Evolutionary conservation across 2,113 vertebrate species (phyloP).

Genomic region (Indri indri): DNA sequence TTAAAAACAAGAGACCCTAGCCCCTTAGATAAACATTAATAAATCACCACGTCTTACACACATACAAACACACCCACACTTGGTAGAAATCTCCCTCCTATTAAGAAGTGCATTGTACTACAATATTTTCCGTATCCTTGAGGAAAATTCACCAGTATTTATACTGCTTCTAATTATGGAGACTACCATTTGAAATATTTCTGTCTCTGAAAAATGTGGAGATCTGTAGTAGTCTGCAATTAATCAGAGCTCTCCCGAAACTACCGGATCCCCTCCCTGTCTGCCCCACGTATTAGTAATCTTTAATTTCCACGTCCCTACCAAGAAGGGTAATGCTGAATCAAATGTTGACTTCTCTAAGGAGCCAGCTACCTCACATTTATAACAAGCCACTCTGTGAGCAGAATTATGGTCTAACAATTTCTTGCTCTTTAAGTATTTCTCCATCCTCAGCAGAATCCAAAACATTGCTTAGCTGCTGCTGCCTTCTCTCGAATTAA

Average conservation of each 20-base stretch:
- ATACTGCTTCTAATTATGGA: background rate
- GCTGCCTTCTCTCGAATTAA: constrained; percentile 40
- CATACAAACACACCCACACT: background rate
- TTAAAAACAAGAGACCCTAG: background rate
- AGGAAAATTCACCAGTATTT: background rate
- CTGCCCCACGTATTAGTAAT: background rate
- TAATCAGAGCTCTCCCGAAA: background rate
- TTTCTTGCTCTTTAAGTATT: background rate
- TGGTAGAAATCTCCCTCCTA: background rate
- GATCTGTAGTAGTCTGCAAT: background rate
- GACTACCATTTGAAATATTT: background rate
- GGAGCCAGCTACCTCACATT: background rate
- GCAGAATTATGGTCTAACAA: constrained; percentile 2
- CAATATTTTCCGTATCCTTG: background rate
- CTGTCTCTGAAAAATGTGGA: background rate
- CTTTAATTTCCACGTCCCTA: background rate
- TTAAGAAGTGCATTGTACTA: background rate
- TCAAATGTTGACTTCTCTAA: background rate
- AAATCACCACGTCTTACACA: background rate
- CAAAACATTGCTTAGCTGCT: background rate
- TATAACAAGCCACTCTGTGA: background rate
- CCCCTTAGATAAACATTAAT: background rate
- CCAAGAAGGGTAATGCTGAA: background rate
- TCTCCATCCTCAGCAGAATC: background rate
- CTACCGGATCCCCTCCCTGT: background rate